phyloP scores from a whole-genome alignment of 2,888 invertebrate genomes.

The Hedychridium roseum region DNA sequence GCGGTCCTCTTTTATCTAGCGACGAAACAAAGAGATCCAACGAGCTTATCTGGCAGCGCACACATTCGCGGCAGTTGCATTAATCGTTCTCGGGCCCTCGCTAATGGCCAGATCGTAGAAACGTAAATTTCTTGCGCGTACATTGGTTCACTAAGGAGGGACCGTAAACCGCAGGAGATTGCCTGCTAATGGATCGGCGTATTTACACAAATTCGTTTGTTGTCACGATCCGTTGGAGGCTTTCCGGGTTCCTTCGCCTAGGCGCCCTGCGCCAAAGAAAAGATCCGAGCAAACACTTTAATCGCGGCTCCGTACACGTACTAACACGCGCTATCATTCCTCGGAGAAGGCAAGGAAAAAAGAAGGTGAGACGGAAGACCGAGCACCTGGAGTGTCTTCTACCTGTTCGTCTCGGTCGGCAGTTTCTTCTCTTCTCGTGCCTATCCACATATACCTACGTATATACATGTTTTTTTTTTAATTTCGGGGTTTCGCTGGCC shows the following conservation, averaged over 20 bases:
- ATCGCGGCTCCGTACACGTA: constrained; percentile 17
- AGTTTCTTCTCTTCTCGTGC: constrained; percentile 14
- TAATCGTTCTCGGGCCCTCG: constrained; percentile 25
- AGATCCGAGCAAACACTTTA: constrained; percentile 17
- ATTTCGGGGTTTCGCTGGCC: constrained; percentile 44
- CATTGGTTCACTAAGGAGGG: constrained; percentile 5
- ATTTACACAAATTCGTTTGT: constrained; percentile 28
- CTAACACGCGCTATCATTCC: constrained; percentile 10
- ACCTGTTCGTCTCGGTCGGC: constrained; percentile 24
- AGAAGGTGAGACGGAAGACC: constrained; percentile 15
- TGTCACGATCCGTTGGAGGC: constrained; percentile 2
- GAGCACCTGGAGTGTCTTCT: constrained; percentile 9
- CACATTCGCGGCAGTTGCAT: constrained; percentile 15
- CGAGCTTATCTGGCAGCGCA: constrained; percentile 26
- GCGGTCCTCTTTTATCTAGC: constrained; percentile 1
- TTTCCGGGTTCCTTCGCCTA: neutral
- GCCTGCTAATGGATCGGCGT: constrained; percentile 37
- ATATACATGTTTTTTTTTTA: constrained; percentile 43
- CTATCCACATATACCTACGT: constrained; percentile 27
- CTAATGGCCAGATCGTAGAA: constrained; percentile 31
- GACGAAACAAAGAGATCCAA: constrained; percentile 7
- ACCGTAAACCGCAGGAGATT: constrained; percentile 23
- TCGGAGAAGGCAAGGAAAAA: constrained; percentile 3
- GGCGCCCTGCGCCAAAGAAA: constrained; percentile 24
- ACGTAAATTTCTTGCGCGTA: constrained; percentile 19